phyloP scores from a whole-genome alignment of 2,797 vertebrate species.

The Crocidura indochinensis region DNA sequence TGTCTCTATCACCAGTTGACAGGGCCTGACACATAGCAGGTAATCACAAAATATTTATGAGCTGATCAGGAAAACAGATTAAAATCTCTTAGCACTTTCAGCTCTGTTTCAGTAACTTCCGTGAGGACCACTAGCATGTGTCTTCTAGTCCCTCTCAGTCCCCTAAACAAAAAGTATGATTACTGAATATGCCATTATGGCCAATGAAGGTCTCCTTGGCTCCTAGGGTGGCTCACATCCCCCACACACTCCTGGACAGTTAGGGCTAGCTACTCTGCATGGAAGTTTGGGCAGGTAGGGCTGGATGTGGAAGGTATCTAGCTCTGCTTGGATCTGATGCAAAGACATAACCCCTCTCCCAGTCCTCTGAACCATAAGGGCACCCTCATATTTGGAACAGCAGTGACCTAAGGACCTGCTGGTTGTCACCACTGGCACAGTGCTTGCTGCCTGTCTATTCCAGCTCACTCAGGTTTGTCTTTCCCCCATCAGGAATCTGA shows the following conservation, averaged over 20 bases:
- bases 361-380: neutral
- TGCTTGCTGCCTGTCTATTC: neutral
- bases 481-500: neutral
- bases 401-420: too few relatives aligned
- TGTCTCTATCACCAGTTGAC: neutral
- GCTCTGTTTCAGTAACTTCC: neutral
- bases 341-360: neutral
- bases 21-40: neutral
- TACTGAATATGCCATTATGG: neutral
- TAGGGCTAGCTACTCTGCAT: neutral
- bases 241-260: too few relatives aligned
- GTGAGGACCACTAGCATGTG: accelerated
- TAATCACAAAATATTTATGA: neutral
- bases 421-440: too few relatives aligned
- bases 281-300: neutral
- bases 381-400: too few relatives aligned
- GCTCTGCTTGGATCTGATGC: neutral
- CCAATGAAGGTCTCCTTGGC: too few relatives aligned
- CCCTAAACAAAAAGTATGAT: neutral
- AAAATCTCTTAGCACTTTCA: neutral
- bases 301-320: too few relatives aligned
- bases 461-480: neutral
- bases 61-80: accelerated
- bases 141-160: neutral
- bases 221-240: neutral